A percentile compares a stretch with the other conserved stretches of the same genome.
Conservation (phyloP, 2,888 invertebrate species). For the Erebia aethiops region DNA sequence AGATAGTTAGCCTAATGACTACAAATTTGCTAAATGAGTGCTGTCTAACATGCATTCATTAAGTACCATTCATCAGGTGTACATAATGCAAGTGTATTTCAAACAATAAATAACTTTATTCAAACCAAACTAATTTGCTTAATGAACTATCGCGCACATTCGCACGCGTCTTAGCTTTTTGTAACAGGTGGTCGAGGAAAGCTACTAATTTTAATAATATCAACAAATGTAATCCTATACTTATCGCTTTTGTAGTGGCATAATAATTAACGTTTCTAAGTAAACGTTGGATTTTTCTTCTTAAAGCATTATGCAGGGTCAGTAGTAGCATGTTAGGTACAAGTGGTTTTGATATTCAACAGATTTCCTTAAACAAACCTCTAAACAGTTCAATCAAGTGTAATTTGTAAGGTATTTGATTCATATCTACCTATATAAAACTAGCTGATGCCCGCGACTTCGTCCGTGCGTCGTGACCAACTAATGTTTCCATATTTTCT, state of each 20-base stretch:
- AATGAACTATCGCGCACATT: slow-evolving; percentile 9
- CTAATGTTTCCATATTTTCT: too few relatives aligned
- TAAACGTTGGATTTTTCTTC: slow-evolving; percentile 25
- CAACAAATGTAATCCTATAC: slow-evolving; percentile 8
- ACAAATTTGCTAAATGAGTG: not conserved
- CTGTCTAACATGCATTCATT: not conserved
- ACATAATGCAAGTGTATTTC: not conserved
- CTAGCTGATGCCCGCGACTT: too few relatives aligned
- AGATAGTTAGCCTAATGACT: not conserved
- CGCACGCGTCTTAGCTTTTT: slow-evolving; percentile 25
- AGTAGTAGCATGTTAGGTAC: not conserved
- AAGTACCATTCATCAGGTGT: not conserved
- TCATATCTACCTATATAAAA: too few relatives aligned
- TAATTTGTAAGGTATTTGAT: not conserved
- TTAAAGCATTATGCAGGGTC: slow-evolving; percentile 28
- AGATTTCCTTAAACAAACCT: slow-evolving; percentile 7
- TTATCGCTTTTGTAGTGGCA: slow-evolving; percentile 19
- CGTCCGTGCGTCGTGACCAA: too few relatives aligned
- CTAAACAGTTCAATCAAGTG: not conserved
- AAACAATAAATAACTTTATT: slow-evolving; percentile 4
- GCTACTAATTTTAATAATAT: slow-evolving; percentile 19
- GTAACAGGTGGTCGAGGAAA: slow-evolving; percentile 18
- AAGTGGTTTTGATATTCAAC: slow-evolving; percentile 8
- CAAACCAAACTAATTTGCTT: slow-evolving; percentile 8
- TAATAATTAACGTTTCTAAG: slow-evolving; percentile 26